Evolutionary conservation across 2,113 vertebrate genomes (phyloP).

Genomic region (Nycticebus coucang): DNA sequence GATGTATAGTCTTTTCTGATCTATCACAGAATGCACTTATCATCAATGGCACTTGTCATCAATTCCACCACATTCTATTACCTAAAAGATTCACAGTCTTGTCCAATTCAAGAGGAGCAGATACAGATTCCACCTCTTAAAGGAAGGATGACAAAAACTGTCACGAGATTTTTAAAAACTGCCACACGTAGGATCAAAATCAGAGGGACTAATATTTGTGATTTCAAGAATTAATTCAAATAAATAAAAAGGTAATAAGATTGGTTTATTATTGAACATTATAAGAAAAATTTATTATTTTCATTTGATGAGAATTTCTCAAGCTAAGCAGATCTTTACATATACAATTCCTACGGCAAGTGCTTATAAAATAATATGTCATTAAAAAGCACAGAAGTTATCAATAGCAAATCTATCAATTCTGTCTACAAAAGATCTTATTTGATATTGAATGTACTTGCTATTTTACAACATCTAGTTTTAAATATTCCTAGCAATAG

Average conservation of each 20-base stretch:
- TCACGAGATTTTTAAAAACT: not conserved
- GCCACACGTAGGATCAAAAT: not conserved
- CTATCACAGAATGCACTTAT: too few relatives aligned
- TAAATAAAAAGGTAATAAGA: not conserved
- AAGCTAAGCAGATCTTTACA: not conserved
- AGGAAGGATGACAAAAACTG: not conserved
- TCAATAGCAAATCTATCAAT: not conserved
- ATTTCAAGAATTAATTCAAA: not conserved
- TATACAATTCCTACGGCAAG: not conserved
- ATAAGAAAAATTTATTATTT: not conserved
- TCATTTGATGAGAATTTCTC: not conserved
- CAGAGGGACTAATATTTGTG: not conserved
- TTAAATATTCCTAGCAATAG: not conserved
- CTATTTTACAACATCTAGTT: not conserved
- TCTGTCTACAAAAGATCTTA: not conserved
- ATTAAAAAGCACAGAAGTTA: not conserved
- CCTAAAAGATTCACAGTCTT: not conserved
- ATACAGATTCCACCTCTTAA: not conserved
- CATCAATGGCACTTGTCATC: not conserved
- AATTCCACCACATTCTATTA: not conserved
- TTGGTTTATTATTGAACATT: not conserved
- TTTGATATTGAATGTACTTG: not conserved
- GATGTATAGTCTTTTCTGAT: not conserved
- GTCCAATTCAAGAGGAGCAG: not conserved
- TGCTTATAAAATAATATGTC: not conserved